Percentiles rank a stretch among this genome's conserved stretches.
These are phyloP conservation scores for Nemotelus nigrinus DNA, from an alignment of 2,888 invertebrate genomes.

Conservation along the genomic window DNA sequence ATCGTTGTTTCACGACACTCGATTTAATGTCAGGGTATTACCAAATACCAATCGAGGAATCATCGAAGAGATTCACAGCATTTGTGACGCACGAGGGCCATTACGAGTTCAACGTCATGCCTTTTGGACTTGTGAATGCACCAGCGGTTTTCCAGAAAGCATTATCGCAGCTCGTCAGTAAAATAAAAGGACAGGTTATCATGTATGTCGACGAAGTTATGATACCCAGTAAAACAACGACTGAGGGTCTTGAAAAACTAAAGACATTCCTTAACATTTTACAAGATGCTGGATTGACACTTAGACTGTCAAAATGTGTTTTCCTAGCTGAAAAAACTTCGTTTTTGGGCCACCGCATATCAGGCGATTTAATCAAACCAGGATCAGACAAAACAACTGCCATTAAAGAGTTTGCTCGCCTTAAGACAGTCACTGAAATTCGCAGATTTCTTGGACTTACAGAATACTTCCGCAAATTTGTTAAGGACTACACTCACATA, in stretches of 20 bases:
- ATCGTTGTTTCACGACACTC: too few relatives aligned
- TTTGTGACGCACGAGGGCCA: conserved; percentile 23
- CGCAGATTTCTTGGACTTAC: conserved; percentile 28
- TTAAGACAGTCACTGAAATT: not conserved
- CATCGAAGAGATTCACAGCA: conserved; percentile 26
- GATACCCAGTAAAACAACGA: conserved; percentile 46
- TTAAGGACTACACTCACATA: not conserved
- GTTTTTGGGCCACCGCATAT: conserved; percentile 48
- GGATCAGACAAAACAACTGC: conserved; percentile 40
- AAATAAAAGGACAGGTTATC: not conserved
- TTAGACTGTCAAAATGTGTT: conserved; percentile 49
- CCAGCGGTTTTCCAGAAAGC: not conserved
- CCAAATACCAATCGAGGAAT: not conserved
- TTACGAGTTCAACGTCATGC: not conserved
- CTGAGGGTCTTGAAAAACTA: conserved; percentile 26
- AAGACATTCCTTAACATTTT: conserved; percentile 47
- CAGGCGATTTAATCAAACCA: conserved; percentile 38
- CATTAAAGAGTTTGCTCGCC: not conserved
- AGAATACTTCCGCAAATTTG: conserved; percentile 37
- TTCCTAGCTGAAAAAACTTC: conserved; percentile 48
- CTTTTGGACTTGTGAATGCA: not conserved
- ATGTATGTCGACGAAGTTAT: conserved; percentile 50
- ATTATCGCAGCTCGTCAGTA: not conserved
- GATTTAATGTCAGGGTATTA: not conserved
- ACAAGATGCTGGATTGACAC: conserved; percentile 44